Base-by-base conservation (phyloP, 2,797 vertebrate genomes). In the Protonibea diacanthus region DNA sequence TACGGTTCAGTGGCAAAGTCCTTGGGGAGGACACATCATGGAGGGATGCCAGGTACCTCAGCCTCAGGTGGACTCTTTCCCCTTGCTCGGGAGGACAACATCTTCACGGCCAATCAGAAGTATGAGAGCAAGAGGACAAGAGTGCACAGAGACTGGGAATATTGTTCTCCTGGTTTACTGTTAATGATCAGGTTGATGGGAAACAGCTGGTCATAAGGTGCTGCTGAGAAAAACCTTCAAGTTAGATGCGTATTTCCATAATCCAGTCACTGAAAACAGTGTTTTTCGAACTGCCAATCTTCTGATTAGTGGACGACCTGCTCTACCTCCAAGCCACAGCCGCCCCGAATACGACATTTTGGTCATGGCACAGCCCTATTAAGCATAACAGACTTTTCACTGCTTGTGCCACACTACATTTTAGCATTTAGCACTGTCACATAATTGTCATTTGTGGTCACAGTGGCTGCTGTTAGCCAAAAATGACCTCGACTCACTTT, bases 1-100 rank as follows among this genome's bases (percentile, higher is more conserved):
- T 67, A 62, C 15, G 59, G 69, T 67, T 77, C 73, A 63, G 61
- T 45, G n/a, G 55, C 15, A 0, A 70, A 82, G 76, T 77, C 80
- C 65, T 71, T 55, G 47, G 53, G n/a, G 59, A 60, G 53, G 68
- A 64, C 25, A 53, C 27, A 73, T 79, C 25, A 53, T 75, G 47
- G 33, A 64, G 45, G 17, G 61, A 60, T 60, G 75, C 67, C 62
- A 61, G 45, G 58, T 40, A 48, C 23, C 60, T 66, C 55, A 40
- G 67, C 25, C 66, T 81, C 62, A 72, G 62, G 67, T 81, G 71
- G 61, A 55, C 23, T 66, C 21, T 38, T 18, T 60, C 59, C 13
- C 40, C 17, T 38, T 15, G 42, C 25, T 62, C 48, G 2, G 63
- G 40, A 56, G 44, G 29, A 76, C 57, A 33, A 40, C 40, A 71